phyloP scores from a whole-genome alignment of 1,140 invertebrate genomes.

The Eriocheir sinensis region DNA sequence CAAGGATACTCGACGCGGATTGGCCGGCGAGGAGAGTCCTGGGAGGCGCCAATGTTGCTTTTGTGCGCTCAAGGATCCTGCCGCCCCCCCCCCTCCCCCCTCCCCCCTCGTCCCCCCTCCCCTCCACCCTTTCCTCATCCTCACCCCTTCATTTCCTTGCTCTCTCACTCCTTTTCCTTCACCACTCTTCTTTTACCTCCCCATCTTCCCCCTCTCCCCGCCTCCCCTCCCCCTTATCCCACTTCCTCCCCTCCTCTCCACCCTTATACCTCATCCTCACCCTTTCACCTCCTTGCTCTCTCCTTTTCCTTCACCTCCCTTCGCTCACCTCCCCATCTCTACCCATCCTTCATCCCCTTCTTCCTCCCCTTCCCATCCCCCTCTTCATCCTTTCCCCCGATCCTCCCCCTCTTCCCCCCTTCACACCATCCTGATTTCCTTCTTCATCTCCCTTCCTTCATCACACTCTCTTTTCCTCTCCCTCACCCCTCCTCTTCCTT shows the following conservation, averaged over 20 bases:
- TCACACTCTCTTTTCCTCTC: too few relatives aligned
- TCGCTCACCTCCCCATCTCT: too few relatives aligned
- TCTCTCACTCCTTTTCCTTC: neutral
- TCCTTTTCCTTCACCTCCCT: conserved; percentile 35
- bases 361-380: neutral
- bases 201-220: neutral
- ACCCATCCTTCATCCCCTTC: neutral
- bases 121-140: too few relatives aligned
- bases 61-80: neutral
- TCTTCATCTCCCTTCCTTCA: neutral
- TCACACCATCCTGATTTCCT: too few relatives aligned
- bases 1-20: neutral
- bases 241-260: neutral
- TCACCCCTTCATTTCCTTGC: neutral
- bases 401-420: neutral
- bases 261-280: neutral
- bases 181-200: neutral
- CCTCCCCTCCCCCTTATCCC: neutral
- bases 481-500: neutral
- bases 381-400: neutral
- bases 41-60: conserved; percentile 21
- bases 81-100: neutral
- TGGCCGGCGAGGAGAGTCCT: neutral
- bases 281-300: neutral
- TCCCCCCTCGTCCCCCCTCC: neutral